Percentiles rank a stretch among this genome's conserved stretches.
Conservation (phyloP, 1,140 invertebrate genomes). For the Trichonephila clavata region DNA sequence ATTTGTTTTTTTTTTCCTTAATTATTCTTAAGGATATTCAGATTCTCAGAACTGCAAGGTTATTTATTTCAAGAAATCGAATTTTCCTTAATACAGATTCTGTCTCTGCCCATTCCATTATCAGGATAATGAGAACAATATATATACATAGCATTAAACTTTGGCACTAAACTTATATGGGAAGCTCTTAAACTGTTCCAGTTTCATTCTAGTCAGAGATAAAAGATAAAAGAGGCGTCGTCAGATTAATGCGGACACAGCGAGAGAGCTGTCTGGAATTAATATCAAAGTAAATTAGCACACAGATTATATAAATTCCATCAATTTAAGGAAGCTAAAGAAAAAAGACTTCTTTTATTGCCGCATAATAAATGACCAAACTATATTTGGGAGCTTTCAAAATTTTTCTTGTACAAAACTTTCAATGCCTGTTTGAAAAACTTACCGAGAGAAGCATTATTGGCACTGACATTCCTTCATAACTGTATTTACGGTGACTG, state of each 20-base stretch:
- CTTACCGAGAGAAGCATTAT: neutral
- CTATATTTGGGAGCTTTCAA: neutral
- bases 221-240: neutral
- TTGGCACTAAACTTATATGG: slow-evolving; percentile 1
- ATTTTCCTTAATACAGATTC: too few species aligned
- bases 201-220: neutral
- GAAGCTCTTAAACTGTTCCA: neutral
- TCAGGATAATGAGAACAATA: neutral
- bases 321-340: neutral
- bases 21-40: too few species aligned
- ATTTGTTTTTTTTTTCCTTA: too few species aligned
- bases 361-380: neutral
- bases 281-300: neutral
- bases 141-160: neutral
- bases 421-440: too few species aligned
- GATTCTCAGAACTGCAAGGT: too few species aligned
- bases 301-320: neutral
- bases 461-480: neutral
- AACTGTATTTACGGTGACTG: neutral
- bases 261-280: neutral
- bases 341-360: neutral
- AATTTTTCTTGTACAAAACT: neutral
- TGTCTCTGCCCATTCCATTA: too few species aligned
- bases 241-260: neutral
- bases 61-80: too few species aligned